Percentiles rank a stretch among this genome's conserved stretches.
These are phyloP conservation scores for Ophioderma brevispina DNA, from an alignment of 35 echinoderm and acorn worm genomes.

Conservation along the genomic window DNA sequence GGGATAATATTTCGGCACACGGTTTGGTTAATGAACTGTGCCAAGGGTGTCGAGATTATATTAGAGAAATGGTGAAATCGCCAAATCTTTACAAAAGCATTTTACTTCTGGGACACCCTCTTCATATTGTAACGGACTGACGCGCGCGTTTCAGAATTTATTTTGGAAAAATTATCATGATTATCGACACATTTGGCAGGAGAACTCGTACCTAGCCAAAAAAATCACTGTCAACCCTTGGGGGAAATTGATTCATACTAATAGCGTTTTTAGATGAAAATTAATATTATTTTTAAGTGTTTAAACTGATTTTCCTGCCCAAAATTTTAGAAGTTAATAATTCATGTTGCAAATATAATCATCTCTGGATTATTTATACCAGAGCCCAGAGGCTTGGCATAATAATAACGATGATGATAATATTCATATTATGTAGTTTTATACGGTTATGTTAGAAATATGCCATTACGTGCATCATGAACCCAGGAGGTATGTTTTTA, in stretches of 20 bases:
- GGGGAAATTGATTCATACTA: background rate
- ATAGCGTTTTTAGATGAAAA: background rate
- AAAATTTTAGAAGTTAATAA: background rate
- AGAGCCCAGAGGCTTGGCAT: background rate
- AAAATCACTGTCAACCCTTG: background rate
- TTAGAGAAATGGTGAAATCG: too few species aligned
- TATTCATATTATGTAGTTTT: background rate
- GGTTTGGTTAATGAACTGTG: too few species aligned
- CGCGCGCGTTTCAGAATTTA: too few species aligned
- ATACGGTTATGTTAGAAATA: background rate
- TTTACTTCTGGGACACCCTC: too few species aligned
- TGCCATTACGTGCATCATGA: background rate
- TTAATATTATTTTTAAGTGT: background rate
- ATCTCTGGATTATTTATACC: background rate
- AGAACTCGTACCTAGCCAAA: background rate
- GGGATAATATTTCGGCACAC: too few species aligned
- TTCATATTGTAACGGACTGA: too few species aligned
- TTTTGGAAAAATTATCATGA: too few species aligned
- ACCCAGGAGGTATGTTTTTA: background rate
- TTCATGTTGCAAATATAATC: background rate
- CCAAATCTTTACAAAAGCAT: too few species aligned
- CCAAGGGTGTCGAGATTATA: too few species aligned
- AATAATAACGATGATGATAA: background rate
- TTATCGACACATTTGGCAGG: background rate
- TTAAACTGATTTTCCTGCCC: background rate